Base-by-base conservation (phyloP, 2,888 invertebrate species). In the Choreutis nemorana region DNA sequence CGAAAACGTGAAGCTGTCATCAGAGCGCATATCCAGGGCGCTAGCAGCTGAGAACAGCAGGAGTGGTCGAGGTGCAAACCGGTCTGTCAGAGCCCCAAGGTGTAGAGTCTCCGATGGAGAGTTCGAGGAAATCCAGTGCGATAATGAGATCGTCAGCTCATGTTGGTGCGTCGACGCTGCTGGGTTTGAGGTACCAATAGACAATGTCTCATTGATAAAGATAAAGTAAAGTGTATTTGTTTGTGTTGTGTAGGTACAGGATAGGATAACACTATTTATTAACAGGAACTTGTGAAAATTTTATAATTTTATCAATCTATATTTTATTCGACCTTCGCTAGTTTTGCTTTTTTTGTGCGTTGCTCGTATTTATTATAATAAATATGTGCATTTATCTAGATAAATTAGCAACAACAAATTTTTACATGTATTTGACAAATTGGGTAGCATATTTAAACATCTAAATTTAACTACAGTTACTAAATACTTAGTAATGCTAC, bases 111-210 rank as follows among this genome's bases (percentile, higher is more conserved):
- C 77, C 1, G 87, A 87, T 32, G 91, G 90, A 4, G 85, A 85
- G 41, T 93, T 91, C 49, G 90, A 90, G 51, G 81, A 81, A 28
- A 79, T 92, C 9, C 92, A 93, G 55, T 93, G 92, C 49, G 83
- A 85, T 30, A 86, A 88, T 44, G 86, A 86, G 45, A 83, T 85
- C 34, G 82, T 85, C 28, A 86, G 86, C 48, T 82, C 83, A 16
- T 93, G 93, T 55, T 93, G 92, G 91, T 93, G 93, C 56, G 89
- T 92, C 5, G 90, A 92, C 51, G 81, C 86, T 35, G 82, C 87
- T 36, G 93, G 93, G 1, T 84, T 85, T 39, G 92, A 93, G 75
- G 78, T 77, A 10, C n/a, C n/a, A n/a, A n/a, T n/a, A n/a, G n/a
- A n/a, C n/a, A n/a, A n/a, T n/a, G n/a, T n/a, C n/a, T n/a, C n/a